Base-by-base conservation (phyloP, 1,140 invertebrate genomes). In the Daktulosphaira vitifoliae region DNA sequence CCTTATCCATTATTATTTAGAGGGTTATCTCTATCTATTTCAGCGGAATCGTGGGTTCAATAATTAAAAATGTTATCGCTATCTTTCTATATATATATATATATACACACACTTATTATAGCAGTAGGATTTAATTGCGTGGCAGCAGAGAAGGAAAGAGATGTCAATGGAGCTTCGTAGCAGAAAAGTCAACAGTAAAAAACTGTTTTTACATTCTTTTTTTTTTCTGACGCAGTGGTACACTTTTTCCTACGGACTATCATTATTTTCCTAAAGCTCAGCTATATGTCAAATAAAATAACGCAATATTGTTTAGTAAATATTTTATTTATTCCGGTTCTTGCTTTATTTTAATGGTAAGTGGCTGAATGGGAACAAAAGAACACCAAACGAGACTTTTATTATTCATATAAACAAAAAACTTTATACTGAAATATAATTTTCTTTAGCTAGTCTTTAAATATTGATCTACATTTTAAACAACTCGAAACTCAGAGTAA, bases 121-220 rank as follows among this genome's bases (percentile, higher is more conserved):
- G 15, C 56, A 46, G 29, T 46, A 25, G 39, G 11, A 20, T 62
- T 46, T 62, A 62, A 62, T 62, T 62, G 56, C 56, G 15, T 42
- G 22, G 7, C 42, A 39, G 11, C 42, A 15, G 15, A 33, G n/a
- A 3, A 13, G 23, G 9, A 9, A 20, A 1, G n/a, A 7, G 11
- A 15, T 6, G 13, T 15, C 16, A 22, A 37, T 13, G 11, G 9
- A 13, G 33, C 20, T 9, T 9, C 6, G 18, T 18, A 38, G 9
- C 38, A 59, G 37, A 26, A 59, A 39, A 59, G 39, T 59, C 54
- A 59, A 59, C 54, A 29, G 39, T 59, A 38, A 46, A 42, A 29
- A 29, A 59, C 23, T 20, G 56, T 62, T 62, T 62, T 46, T 33
- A 48, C 42, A 48, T 38, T 16, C 42, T 23, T 38, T 62, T 48